These are phyloP conservation scores for Ridgeia piscesae DNA, from an alignment of 1,140 invertebrate genomes.

Conservation along the genomic window DNA sequence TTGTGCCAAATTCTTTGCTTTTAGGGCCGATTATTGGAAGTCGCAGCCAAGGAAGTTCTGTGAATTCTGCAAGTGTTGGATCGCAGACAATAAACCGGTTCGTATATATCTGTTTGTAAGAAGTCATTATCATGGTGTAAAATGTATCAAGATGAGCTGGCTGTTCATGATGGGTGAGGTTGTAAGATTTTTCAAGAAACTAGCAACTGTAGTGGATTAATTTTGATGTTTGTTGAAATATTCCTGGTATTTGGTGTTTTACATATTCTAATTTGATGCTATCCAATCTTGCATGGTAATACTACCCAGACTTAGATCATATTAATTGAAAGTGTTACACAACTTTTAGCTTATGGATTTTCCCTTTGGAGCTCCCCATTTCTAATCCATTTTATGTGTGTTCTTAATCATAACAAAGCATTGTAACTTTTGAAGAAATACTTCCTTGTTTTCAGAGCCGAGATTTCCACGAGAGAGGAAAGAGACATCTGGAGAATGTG, in stretches of 20 bases:
- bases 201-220: too few species aligned
- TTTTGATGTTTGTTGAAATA: background rate
- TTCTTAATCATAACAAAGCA: background rate
- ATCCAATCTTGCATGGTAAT: too few species aligned
- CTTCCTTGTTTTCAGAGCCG: conserved; percentile 67
- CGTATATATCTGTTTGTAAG: conserved; percentile 42
- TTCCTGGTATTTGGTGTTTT: too few species aligned
- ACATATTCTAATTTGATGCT: too few species aligned
- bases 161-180: too few species aligned
- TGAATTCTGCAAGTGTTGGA: conserved; percentile 98
- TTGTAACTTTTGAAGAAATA: background rate
- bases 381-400: too few species aligned
- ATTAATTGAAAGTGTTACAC: too few species aligned
- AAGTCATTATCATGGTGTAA: conserved; percentile 41
- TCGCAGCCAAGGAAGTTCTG: conserved; percentile 93
- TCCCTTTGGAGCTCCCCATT: too few species aligned
- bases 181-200: too few species aligned
- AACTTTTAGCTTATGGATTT: too few species aligned
- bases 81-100: conserved; percentile 93
- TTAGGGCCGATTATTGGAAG: conserved; percentile 92
- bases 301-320: too few species aligned
- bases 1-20: background rate
- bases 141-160: background rate
- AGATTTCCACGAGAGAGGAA: conserved; percentile 93
- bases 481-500: conserved; percentile 91